Evolutionary conservation across 2,888 invertebrate species (phyloP), one percentile per base, ranked within the genome.

Genomic region (Nephrotoma flavescens): DNA sequence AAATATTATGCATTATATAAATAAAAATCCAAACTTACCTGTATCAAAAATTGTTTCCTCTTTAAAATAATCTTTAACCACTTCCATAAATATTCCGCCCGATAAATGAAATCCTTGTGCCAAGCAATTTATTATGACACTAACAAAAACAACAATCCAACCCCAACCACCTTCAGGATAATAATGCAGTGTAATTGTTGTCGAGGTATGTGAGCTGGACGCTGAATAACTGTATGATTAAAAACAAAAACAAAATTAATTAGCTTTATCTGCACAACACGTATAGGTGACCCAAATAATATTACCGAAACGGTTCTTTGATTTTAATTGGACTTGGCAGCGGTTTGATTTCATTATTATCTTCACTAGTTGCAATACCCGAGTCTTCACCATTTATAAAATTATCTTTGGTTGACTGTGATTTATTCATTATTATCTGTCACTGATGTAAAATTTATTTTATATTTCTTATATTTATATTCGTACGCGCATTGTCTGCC

Each of bases 291-390:
- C 6, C 6, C n/a, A 83, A 83, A 83, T 41, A 12, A 12, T 52
- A 52, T 71, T 71, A 85, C 85, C 44, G 42, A 44, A 44, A 85
- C 45, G 42, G 85, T 44, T 85, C 44, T 85, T 44, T 42, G 31
- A 31, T 42, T 85, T 85, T 85, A 45, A 85, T 44, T 44, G 85
- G 85, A 44, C 85, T 85, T 44, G 44, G 42, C 15, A 31, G 31
- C 9, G 9, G 19, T 45, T 85, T 85, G 31, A 85, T 85, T 11
- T 85, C 85, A 45, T 85, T 85, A 85, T 85, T 85, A 19, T 90
- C 90, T 85, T 90, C 90, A 87, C 90, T 90, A 88, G 89, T 89
- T 41, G 89, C 90, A 15, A 90, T 88, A 15, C 90, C 90, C 87
- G 90, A 90, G 87, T 90, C 90, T 87, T 90, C 90, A 15, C 85